Percentiles rank a stretch among this genome's conserved stretches.
Evolutionary conservation across 30 jellyfish, hydroid and myxozoan species (phyloP).

Genomic region (Haliclystus octoradiatus): DNA sequence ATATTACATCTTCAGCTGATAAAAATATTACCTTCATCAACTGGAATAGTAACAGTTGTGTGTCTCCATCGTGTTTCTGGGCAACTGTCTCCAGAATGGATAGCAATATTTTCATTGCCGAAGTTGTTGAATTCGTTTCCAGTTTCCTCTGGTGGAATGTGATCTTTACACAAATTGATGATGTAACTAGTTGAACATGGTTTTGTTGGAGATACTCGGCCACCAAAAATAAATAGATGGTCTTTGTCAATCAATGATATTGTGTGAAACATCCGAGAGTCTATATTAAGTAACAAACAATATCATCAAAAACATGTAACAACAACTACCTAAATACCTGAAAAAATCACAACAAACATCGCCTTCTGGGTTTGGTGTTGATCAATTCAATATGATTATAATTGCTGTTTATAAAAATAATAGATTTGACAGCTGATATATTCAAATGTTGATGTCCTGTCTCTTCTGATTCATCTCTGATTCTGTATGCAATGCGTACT

Average conservation of each 20-base stretch:
- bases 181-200: slow-evolving; percentile 40
- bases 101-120: background rate
- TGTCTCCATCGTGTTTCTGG: slow-evolving; percentile 79
- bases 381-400: too few species aligned
- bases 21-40: background rate
- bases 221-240: slow-evolving; percentile 63
- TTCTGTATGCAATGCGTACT: too few species aligned
- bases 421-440: too few species aligned
- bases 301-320: background rate
- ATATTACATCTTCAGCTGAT: too few species aligned
- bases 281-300: slow-evolving; percentile 1
- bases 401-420: too few species aligned
- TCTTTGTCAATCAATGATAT: slow-evolving; percentile 12
- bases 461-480: too few species aligned
- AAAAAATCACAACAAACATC: too few species aligned
- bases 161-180: background rate
- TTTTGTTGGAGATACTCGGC: slow-evolving; percentile 63
- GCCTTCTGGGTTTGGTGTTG: too few species aligned
- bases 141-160: slow-evolving; percentile 11
- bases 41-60: slow-evolving; percentile 5
- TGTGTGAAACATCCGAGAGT: slow-evolving; percentile 30
- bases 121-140: too few species aligned
- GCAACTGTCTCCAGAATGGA: background rate
- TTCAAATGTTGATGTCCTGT: too few species aligned
- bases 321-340: too few species aligned